These are phyloP conservation scores for Brenthis ino DNA, from an alignment of 2,888 invertebrate species.

Conservation along the genomic window DNA sequence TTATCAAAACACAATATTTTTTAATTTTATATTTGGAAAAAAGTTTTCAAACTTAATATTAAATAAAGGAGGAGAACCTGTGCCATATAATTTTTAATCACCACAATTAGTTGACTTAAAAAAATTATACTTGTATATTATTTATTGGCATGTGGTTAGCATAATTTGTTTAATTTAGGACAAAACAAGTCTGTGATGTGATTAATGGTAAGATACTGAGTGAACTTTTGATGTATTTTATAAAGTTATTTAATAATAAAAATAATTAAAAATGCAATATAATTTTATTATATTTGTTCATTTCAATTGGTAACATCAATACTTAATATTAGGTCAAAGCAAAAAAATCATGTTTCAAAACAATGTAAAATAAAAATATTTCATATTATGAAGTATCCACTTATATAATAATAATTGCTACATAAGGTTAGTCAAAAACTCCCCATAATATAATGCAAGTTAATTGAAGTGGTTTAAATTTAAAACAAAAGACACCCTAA, in stretches of 20 bases:
- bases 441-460: too few relatives aligned
- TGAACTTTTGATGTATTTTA: conserved; percentile 11
- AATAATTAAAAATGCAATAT: conserved; percentile 27
- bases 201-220: conserved; percentile 43
- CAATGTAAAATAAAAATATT: background rate
- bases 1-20: too few relatives aligned
- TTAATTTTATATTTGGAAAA: too few relatives aligned
- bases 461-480: background rate
- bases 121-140: conserved; percentile 6
- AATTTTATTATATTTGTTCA: conserved; percentile 36
- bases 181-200: conserved; percentile 69
- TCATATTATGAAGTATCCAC: background rate
- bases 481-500: background rate
- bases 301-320: conserved; percentile 34
- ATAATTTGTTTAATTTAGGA: conserved; percentile 54
- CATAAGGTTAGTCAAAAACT: background rate
- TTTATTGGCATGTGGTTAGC: conserved; percentile 32
- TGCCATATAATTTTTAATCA: conserved; percentile 33
- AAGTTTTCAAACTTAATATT: too few relatives aligned
- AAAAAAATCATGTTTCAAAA: conserved; percentile 6
- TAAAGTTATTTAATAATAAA: conserved; percentile 20
- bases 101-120: conserved; percentile 17
- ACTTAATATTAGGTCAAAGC: conserved; percentile 20
- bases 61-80: conserved; percentile 9
- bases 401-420: conserved; percentile 1